Base-by-base conservation (phyloP, 1,140 invertebrate genomes). In the Brachionus calyciflorus region DNA sequence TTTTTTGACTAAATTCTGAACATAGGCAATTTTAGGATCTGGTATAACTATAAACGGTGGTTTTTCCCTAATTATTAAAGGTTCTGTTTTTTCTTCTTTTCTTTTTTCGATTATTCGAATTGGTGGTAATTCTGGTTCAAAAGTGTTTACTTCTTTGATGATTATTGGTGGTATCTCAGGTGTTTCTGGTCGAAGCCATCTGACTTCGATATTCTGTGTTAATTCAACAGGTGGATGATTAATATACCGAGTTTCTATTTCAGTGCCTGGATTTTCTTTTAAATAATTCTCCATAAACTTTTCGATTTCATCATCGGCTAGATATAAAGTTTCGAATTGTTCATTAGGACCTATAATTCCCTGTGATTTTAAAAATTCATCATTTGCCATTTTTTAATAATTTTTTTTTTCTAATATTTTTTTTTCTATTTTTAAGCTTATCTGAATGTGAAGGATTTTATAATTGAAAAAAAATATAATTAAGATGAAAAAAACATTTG, bases 141-240 rank as follows among this genome's bases (percentile, higher is more conserved):
- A 2, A 40, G 28, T 41, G 46, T 73, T 33, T 14, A 73, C 46
- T 73, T 73, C 69, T 53, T 53, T 73, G 14, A 73, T 73, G 12
- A 73, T 73, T 14, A 73, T 73, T 21, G 69, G 69, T 9, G 69
- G 69, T 55, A 73, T 55, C 14, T 73, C 69, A 3, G 69, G 69
- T 24, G 69, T 73, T 37, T 73, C 69, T 7, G 69, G 69, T 19
- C 69, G 33, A 17, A 73, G 69, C 69, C 69, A 73, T 7, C 69
- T 48, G 9, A 73, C 69, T 73, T 73, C 30, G 24, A 73, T 55
- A 49, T 55, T 73, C 33, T 73, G 69, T 17, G 69, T 73, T 19
- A 73, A 19, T 28, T 73, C 46, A 0, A 73, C 33, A 12, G 69
- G 69, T 41, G 44, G 44, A 5, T 55, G 69, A 51, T 40, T 73